phyloP scores from a whole-genome alignment of 2,797 vertebrate genomes.

The Choloepus didactylus region DNA sequence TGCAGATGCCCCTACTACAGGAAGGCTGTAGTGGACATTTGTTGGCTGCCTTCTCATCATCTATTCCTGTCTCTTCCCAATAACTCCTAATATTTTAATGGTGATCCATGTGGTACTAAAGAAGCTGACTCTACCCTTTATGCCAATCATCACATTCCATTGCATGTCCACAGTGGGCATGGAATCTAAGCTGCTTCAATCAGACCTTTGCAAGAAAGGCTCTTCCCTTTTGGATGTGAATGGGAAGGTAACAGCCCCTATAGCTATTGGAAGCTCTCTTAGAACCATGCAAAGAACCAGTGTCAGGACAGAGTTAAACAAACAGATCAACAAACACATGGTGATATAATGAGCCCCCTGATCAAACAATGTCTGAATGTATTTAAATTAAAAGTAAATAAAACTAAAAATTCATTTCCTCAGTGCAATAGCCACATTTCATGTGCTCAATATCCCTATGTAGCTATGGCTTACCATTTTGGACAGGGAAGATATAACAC shows the following conservation, averaged over 20 bases:
- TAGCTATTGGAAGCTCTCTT: neutral
- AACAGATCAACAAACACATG: neutral
- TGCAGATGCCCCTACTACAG: neutral
- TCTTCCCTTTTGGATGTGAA: slow-evolving; percentile 26
- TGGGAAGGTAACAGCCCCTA: neutral
- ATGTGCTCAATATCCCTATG: neutral
- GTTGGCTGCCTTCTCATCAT: neutral
- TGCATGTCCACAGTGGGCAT: neutral
- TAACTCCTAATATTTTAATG: neutral
- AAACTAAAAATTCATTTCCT: slow-evolving; percentile 6
- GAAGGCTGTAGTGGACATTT: neutral
- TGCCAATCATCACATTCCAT: neutral
- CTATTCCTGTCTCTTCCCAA: neutral
- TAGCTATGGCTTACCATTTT: neutral
- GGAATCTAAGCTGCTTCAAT: neutral
- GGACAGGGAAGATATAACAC: neutral
- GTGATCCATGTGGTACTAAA: neutral
- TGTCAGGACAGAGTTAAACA: neutral
- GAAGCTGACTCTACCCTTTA: neutral
- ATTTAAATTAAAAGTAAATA: slow-evolving; percentile 23
- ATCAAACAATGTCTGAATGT: neutral
- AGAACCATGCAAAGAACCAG: neutral
- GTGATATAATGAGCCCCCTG: slow-evolving; percentile 10
- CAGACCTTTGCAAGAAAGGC: neutral
- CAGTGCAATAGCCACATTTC: neutral